Evolutionary conservation across 2,888 invertebrate genomes (phyloP).

Genomic region (Synergus umbraculus): DNA sequence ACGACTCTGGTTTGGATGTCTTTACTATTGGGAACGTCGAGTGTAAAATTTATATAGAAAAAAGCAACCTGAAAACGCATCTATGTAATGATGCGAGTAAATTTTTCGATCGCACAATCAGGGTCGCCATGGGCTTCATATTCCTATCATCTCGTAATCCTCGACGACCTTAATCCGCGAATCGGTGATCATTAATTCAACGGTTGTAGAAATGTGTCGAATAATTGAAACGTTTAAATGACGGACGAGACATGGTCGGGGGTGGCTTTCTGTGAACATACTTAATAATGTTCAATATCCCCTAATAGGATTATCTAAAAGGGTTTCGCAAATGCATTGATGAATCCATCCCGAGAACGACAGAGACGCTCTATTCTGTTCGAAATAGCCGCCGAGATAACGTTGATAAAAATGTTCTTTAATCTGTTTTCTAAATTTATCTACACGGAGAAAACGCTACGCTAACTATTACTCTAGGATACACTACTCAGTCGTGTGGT

Average conservation of each 20-base stretch:
- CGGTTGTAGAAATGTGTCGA: conserved; percentile 47
- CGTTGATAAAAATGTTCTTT: background rate
- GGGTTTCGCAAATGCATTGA: conserved; percentile 74
- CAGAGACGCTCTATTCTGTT: conserved; percentile 23
- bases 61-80: background rate
- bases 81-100: background rate
- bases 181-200: conserved; percentile 46
- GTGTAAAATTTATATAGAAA: background rate
- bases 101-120: conserved; percentile 14
- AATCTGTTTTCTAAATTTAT: background rate
- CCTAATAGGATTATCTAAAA: conserved; percentile 73
- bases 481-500: too few species aligned
- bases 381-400: conserved; percentile 15
- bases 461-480: too few species aligned
- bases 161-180: conserved; percentile 42
- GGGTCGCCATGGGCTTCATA: background rate
- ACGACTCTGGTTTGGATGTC: too few species aligned
- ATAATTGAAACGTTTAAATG: conserved; percentile 59
- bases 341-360: conserved; percentile 65
- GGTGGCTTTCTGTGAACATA: conserved; percentile 58
- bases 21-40: too few species aligned
- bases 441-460: too few species aligned
- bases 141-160: conserved; percentile 16
- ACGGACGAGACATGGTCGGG: conserved; percentile 1
- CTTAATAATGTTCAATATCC: conserved; percentile 74